These are phyloP conservation scores for Psittacula echo DNA, from an alignment of 2,797 vertebrate genomes.

Conservation along the genomic window DNA sequence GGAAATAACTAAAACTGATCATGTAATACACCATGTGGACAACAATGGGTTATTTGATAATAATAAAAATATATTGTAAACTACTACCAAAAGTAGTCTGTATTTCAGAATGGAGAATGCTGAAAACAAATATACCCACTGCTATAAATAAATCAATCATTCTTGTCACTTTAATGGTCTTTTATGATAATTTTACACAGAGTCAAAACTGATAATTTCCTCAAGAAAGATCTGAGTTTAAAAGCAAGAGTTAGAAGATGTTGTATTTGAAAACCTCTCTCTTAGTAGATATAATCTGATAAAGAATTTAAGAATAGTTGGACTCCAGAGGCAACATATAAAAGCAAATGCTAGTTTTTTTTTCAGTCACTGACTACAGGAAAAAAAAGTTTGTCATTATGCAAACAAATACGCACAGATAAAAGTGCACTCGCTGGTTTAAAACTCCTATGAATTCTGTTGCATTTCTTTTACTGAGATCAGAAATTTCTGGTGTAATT, in stretches of 20 bases:
- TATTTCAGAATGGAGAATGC: neutral
- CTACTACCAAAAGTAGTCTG: neutral
- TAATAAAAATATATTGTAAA: neutral
- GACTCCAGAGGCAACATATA: neutral
- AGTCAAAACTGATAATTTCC: neutral
- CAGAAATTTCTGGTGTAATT: neutral
- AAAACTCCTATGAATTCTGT: neutral
- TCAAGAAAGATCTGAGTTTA: neutral
- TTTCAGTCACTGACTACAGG: neutral
- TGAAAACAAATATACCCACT: neutral
- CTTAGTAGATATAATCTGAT: neutral
- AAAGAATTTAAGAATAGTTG: neutral
- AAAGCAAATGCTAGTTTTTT: neutral
- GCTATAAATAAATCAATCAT: neutral
- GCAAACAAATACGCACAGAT: neutral
- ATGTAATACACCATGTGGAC: neutral
- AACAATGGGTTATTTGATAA: neutral
- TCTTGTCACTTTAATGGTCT: neutral
- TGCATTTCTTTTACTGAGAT: neutral
- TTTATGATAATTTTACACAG: neutral
- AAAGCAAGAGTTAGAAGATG: neutral
- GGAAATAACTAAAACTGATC: neutral
- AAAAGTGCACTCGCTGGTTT: neutral
- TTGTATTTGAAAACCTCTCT: neutral
- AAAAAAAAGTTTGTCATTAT: neutral